Base-by-base conservation (phyloP, 2,888 invertebrate genomes). In the Tanypteryx hageni region DNA sequence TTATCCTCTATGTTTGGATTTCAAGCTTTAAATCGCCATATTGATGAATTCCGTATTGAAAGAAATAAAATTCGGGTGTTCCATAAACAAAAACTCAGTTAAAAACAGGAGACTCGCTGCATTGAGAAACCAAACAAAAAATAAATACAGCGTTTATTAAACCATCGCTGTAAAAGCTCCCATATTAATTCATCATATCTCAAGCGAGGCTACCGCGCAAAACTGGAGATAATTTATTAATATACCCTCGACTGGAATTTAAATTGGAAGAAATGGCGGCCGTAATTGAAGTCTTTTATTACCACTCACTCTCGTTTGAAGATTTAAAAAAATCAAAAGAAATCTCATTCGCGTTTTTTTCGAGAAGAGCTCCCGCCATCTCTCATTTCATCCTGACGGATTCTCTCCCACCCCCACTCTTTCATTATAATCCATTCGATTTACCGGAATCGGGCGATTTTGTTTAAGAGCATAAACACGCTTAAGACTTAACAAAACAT, bases 231-330 rank as follows among this genome's bases (percentile, higher is more conserved):
- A 76, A 76, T 76, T 76, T 76, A 76, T 76, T 22, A 27, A 76
- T 27, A 76, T 76, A 76, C 27, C 76, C 76, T 76, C 14, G 76
- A 76, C 76, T 22, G 76, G 76, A 76, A 76, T 76, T 76, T 76
- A 76, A 76, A 76, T 13, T 27, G 76, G 76, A 76, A 76, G 22
- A 76, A 76, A 76, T 27, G 76, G 27, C n/a, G n/a, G 13, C 22
- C 22, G 27, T 76, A 76, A 76, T 76, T 76, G 76, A 76, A 76
- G 27, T 22, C 22, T 76, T 76, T 76, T 76, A 76, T 76, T 76
- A 27, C 76, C 22, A 11, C 68, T 31, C 31, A 18, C 61, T 27
- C 13, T 27, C 86, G 14, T n/a, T 16, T 16, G n/a, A 22, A 22
- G 57, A 13, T 14, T 31, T 16, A 58, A 86, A 58, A 10, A 58